Evolutionary conservation across 2,113 vertebrate species (phyloP).

Genomic region (Poeciliopsis retropinna): DNA sequence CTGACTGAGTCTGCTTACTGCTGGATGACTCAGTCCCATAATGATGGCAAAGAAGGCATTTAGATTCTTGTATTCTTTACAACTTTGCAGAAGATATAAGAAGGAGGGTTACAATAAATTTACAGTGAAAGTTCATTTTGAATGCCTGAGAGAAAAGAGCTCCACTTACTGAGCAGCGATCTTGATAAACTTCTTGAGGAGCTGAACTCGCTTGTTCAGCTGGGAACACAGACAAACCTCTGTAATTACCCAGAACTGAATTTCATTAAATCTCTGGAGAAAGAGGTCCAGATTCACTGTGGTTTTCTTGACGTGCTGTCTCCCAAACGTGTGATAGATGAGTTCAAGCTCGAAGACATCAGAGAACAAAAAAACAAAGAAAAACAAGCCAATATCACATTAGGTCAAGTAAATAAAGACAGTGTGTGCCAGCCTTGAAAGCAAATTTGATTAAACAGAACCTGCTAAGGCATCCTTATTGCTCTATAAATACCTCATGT

Average conservation of each 20-base stretch:
- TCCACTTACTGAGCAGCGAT: slow-evolving; percentile 95
- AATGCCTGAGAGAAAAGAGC: background rate
- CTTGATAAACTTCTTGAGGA: slow-evolving; percentile 99
- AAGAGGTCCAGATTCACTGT: slow-evolving; percentile 98
- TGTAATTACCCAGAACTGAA: slow-evolving; percentile 97
- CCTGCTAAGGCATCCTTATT: background rate
- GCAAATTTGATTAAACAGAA: background rate
- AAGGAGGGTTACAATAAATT: background rate
- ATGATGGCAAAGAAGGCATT: slow-evolving; percentile 96
- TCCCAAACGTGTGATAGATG: slow-evolving; percentile 96
- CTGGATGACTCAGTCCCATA: slow-evolving; percentile 98
- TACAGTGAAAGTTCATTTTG: background rate
- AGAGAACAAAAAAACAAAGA: background rate
- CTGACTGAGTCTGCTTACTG: slow-evolving; percentile 91
- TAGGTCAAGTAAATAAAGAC: background rate
- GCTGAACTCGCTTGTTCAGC: slow-evolving; percentile 96
- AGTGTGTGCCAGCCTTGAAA: background rate
- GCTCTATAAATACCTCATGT: slow-evolving; percentile 86
- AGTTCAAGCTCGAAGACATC: slow-evolving; percentile 87
- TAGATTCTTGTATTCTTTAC: slow-evolving; percentile 96
- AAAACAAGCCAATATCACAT: background rate
- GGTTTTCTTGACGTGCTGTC: slow-evolving; percentile 92
- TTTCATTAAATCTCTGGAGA: slow-evolving; percentile 96
- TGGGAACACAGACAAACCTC: slow-evolving; percentile 95
- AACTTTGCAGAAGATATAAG: slow-evolving; percentile 79